Percentiles rank a stretch among this genome's conserved stretches.
phyloP scores from a whole-genome alignment of 2,888 invertebrate species.

The Chydorus sphaericus region DNA sequence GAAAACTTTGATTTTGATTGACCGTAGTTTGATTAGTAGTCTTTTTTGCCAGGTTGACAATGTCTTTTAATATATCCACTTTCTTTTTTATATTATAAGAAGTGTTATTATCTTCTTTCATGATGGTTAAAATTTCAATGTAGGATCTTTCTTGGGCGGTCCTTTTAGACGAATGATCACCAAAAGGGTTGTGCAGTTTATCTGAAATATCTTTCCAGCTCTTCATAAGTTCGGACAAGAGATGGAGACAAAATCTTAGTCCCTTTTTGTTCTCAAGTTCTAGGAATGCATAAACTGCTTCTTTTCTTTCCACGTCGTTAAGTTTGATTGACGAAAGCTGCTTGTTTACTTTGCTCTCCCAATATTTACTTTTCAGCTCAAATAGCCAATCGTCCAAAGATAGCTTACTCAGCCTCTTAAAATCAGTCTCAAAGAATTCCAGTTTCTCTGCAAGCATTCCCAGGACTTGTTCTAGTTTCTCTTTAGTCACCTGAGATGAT shows the following conservation, averaged over 20 bases:
- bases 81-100: no score
- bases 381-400: neutral
- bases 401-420: neutral
- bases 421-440: neutral
- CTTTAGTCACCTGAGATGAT: neutral
- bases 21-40: no score
- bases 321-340: neutral
- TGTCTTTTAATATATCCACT: no score
- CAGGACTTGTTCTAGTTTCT: neutral
- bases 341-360: neutral
- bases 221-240: neutral
- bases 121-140: no score
- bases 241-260: neutral
- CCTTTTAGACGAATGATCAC: neutral
- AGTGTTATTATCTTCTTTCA: no score
- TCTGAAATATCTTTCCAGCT: neutral
- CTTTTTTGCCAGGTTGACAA: no score
- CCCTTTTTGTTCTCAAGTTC: neutral
- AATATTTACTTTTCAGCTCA: neutral
- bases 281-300: conserved; percentile 10
- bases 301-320: neutral
- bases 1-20: no score
- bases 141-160: neutral
- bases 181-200: neutral
- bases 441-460: neutral